These are phyloP conservation scores for Mugil cephalus DNA, from an alignment of 2,113 vertebrate genomes.

Conservation along the genomic window DNA sequence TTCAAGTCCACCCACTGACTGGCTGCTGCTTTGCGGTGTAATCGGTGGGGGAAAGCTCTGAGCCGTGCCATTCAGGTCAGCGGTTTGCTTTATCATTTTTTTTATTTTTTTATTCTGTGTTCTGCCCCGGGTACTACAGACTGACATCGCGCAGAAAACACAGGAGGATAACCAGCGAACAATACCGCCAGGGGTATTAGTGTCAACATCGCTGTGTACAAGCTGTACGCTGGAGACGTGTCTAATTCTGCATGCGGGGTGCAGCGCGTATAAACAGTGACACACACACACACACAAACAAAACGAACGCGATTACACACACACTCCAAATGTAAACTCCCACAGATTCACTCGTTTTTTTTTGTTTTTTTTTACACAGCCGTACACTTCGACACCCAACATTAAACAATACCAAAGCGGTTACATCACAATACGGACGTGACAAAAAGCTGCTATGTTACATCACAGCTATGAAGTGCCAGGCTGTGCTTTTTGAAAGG, in stretches of 20 bases:
- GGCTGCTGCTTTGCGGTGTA: constrained; percentile 53
- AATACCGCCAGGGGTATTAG: constrained; percentile 44
- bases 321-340: constrained; percentile 21
- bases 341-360: constrained; percentile 15
- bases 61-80: constrained; percentile 66
- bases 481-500: constrained; percentile 5
- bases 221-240: constrained; percentile 34
- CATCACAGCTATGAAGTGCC: constrained; percentile 33
- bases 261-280: constrained; percentile 6
- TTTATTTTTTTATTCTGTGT: constrained; percentile 41
- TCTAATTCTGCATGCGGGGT: constrained; percentile 32
- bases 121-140: constrained; percentile 57
- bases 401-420: constrained; percentile 33
- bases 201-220: constrained; percentile 37
- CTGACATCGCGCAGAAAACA: constrained; percentile 53
- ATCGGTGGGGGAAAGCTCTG: constrained; percentile 46
- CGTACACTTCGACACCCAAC: constrained; percentile 12
- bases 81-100: constrained; percentile 59
- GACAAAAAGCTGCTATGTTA: constrained; percentile 45
- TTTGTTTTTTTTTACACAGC: constrained; percentile 8
- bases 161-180: constrained; percentile 53
- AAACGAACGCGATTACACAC: neutral
- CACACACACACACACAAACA: neutral
- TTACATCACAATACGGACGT: constrained; percentile 42
- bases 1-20: constrained; percentile 58